A percentile compares a stretch with the other conserved stretches of the same genome.
phyloP scores from a whole-genome alignment of 2,797 vertebrate genomes.

The Gobio occitaniae region DNA sequence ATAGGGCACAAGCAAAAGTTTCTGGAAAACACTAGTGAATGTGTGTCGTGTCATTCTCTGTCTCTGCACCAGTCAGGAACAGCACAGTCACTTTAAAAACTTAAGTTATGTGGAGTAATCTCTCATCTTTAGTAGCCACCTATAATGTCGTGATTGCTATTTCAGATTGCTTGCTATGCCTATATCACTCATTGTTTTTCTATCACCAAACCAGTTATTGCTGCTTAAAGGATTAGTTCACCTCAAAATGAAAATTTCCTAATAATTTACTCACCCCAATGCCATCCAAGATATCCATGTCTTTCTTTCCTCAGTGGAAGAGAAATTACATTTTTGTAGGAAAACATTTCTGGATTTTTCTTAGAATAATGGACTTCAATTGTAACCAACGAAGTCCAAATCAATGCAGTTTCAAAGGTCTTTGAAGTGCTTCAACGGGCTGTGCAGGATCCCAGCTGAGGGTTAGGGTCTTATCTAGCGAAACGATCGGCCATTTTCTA shows the following conservation, averaged over 20 bases:
- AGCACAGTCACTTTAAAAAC: not conserved
- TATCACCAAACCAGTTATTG: constrained; percentile 1
- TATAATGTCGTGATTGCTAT: not conserved
- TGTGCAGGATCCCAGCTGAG: too few relatives aligned
- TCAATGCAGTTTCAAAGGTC: too few relatives aligned
- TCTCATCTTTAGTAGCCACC: constrained; percentile 4
- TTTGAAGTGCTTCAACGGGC: too few relatives aligned
- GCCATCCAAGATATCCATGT: too few relatives aligned
- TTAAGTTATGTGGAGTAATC: not conserved
- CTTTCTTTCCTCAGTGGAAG: not conserved
- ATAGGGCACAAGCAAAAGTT: not conserved
- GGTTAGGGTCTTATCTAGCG: too few relatives aligned
- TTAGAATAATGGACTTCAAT: too few relatives aligned
- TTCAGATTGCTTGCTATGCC: constrained; percentile 4
- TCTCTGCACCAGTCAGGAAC: not conserved
- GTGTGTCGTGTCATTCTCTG: constrained; percentile 1
- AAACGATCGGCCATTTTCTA: too few relatives aligned
- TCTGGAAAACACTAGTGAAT: constrained; percentile 5
- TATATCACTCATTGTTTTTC: constrained; percentile 1
- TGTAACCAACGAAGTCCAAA: too few relatives aligned
- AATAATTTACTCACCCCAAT: too few relatives aligned
- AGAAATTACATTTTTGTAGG: not conserved
- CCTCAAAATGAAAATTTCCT: not conserved
- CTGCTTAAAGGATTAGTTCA: constrained; percentile 2
- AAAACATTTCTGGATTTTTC: not conserved